Percentiles rank a stretch among this genome's conserved stretches.
These are phyloP conservation scores for Trichogramma pretiosum DNA, from an alignment of 1,140 invertebrate genomes.

Conservation along the genomic window DNA sequence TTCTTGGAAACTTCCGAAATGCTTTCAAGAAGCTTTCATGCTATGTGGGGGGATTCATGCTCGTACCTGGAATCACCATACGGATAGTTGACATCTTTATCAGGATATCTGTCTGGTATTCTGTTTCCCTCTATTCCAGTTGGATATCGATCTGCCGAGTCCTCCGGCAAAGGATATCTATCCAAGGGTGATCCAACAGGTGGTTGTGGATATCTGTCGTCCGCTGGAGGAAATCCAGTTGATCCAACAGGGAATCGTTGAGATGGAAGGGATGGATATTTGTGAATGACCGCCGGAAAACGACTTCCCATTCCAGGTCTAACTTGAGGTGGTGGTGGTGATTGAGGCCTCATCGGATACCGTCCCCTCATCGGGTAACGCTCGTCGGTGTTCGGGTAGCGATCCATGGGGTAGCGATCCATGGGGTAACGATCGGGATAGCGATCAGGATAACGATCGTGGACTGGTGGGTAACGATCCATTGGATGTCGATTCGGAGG, in stretches of 20 bases:
- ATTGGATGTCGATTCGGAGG: conserved; percentile 34
- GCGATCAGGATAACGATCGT: conserved; percentile 25
- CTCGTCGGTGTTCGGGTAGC: conserved; percentile 32
- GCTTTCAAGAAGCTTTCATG: too few species aligned
- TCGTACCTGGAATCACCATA: too few species aligned
- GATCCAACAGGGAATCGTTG: conserved; percentile 32
- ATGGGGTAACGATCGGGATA: conserved; percentile 36
- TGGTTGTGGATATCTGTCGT: conserved; percentile 32
- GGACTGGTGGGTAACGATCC: conserved; percentile 43
- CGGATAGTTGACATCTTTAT: conserved; percentile 29
- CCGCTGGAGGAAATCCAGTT: conserved; percentile 26
- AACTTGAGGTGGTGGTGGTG: conserved; percentile 26
- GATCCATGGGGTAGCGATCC: conserved; percentile 39
- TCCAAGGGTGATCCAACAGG: conserved; percentile 23
- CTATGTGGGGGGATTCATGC: too few species aligned
- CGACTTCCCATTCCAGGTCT: conserved; percentile 30
- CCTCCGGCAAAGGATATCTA: conserved; percentile 31
- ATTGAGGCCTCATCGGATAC: conserved; percentile 21
- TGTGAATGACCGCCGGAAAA: conserved; percentile 27
- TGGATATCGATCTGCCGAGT: conserved; percentile 33
- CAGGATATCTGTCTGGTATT: conserved; percentile 40
- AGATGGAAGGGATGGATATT: conserved; percentile 39
- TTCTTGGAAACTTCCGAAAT: too few species aligned
- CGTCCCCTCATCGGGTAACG: conserved; percentile 24
- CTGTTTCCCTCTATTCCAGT: conserved; percentile 16